phyloP scores from a whole-genome alignment of 2,113 vertebrate species.

The Entomyzon cyanotis region DNA sequence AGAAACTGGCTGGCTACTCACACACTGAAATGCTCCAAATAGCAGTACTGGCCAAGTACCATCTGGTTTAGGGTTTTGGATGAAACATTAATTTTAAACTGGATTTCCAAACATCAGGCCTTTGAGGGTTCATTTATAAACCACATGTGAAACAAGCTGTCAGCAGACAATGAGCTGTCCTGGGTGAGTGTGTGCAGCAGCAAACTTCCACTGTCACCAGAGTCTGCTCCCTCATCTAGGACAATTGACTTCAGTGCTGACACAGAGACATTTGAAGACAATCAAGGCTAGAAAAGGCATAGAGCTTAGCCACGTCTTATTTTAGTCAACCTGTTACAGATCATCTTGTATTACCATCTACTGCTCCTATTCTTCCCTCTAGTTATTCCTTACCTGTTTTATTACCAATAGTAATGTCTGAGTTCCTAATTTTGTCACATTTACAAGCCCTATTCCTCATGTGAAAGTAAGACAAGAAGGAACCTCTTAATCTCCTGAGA shows the following conservation, averaged over 20 bases:
- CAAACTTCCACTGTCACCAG: neutral
- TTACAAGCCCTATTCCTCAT: neutral
- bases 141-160: neutral
- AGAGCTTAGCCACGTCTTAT: neutral
- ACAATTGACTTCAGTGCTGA: neutral
- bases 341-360: neutral
- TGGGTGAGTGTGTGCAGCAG: neutral
- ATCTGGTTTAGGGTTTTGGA: conserved; percentile 25
- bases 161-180: neutral
- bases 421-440: neutral
- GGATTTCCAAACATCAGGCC: neutral
- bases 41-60: neutral
- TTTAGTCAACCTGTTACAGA: neutral
- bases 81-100: neutral
- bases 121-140: neutral
- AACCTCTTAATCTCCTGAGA: neutral
- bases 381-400: neutral
- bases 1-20: neutral
- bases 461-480: neutral
- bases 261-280: neutral
- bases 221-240: neutral
- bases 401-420: neutral
- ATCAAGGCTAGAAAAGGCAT: neutral
- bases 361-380: neutral
- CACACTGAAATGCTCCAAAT: neutral